Conservation (phyloP, 2,113 vertebrate genomes). For the Delphinus delphis region DNA sequence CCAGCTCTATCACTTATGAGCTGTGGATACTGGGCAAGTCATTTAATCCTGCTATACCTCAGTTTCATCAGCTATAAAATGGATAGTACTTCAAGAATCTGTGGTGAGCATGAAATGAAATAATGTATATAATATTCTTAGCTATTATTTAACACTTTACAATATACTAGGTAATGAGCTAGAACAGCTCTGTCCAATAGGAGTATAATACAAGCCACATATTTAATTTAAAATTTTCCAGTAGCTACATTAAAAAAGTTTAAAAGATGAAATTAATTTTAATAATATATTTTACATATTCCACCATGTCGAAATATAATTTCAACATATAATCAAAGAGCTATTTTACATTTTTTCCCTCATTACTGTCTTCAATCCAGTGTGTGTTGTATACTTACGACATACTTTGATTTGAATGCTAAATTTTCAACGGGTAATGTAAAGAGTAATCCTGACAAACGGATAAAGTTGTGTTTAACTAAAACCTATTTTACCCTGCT, state of each 20-base stretch:
- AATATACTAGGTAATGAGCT: neutral
- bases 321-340: neutral
- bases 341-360: neutral
- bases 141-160: neutral
- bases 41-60: neutral
- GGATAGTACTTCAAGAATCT: neutral
- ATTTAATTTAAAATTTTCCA: neutral
- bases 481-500: neutral
- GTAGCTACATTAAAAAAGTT: neutral
- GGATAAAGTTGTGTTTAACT: neutral
- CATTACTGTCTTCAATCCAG: neutral
- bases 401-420: neutral
- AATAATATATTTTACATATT: neutral
- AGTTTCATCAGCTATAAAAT: neutral
- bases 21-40: neutral
- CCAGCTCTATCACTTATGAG: neutral
- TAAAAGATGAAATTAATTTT: conserved; percentile 14
- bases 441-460: neutral
- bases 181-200: neutral
- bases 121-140: neutral
- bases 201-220: neutral
- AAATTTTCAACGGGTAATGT: neutral
- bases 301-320: neutral
- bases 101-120: neutral
- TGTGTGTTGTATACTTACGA: neutral